Evolutionary conservation across 2,113 vertebrate species (phyloP), one percentile per base, ranked within the genome.

Genomic region (Labeo rohita): DNA sequence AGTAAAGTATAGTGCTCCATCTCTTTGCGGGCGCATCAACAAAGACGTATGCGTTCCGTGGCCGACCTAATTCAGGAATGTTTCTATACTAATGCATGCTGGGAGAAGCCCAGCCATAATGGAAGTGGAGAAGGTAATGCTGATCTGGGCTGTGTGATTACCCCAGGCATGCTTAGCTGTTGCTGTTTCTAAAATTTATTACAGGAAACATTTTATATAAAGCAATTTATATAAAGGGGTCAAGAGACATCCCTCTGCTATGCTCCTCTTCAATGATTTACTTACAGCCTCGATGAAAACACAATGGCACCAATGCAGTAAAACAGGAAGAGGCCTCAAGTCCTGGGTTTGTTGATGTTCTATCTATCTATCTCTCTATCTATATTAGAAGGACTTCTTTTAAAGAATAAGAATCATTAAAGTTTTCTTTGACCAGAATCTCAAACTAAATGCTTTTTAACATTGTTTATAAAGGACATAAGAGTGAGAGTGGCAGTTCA

Each of bases 161-260:
- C 43, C 56, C 47, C 12, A 34, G 50, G 23, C 76, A 56, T 0
- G 15, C 59, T 65, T 5, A 59, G 61, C 79, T 81, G 43, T 49
- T 65, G 59, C 39, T 15, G 2, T 66, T 81, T 81, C 59, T 66
- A 81, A 49, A 28, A 81, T 81, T 5, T 81, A 81, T 81, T 47
- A 10, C 12, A 10, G 56, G 43, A 81, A 23, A 81, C 79, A 81
- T 81, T 81, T 66, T 81, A 81, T 65, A 23, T 16, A 16, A 81
- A 28, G 79, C 43, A 65, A 65, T 49, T 65, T 81, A 65, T 66
- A 65, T 65, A 81, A 81, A 81, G 43, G 39, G 79, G 39, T 63
- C 49, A 66, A 34, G 43, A 66, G 59, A 66, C 13, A 65, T 16
- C 39, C 39, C 21, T 81, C 21, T 15, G 16, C 52, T 28, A 5